A percentile compares a stretch with the other conserved stretches of the same genome.
These are phyloP conservation scores for Peribatodes rhomboidaria DNA, from an alignment of 2,888 invertebrate genomes.

Conservation along the genomic window DNA sequence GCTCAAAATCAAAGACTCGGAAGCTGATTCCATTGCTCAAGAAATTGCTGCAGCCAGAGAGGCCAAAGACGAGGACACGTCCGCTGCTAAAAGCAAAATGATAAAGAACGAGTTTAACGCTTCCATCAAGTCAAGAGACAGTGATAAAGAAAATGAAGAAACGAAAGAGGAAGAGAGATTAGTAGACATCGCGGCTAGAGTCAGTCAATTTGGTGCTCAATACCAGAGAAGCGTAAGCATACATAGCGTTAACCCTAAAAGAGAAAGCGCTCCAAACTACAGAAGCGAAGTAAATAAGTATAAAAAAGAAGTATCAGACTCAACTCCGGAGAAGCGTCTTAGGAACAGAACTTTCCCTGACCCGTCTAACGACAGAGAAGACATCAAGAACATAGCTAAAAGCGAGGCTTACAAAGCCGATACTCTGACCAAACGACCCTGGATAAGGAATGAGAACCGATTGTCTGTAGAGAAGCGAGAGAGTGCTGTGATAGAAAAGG, in stretches of 20 bases:
- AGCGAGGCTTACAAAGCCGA: conserved; percentile 80
- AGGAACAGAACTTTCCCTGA: conserved; percentile 84
- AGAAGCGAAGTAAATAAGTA: conserved; percentile 80
- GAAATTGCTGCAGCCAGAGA: conserved; percentile 83
- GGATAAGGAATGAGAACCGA: conserved; percentile 77
- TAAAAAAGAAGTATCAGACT: conserved; percentile 83
- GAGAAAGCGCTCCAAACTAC: conserved; percentile 77
- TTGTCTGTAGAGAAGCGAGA: conserved; percentile 72
- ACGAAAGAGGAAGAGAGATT: conserved; percentile 68
- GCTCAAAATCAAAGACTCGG: conserved; percentile 92
- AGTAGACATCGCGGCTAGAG: conserved; percentile 78
- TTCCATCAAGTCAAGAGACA: conserved; percentile 88
- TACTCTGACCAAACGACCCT: conserved; percentile 74
- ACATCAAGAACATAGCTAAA: conserved; percentile 77
- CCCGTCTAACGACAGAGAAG: conserved; percentile 80
- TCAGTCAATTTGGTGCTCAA: conserved; percentile 78
- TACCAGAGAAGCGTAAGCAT: conserved; percentile 82
- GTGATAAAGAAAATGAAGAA: conserved; percentile 91
- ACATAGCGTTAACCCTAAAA: conserved; percentile 75
- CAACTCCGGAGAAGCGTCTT: conserved; percentile 81
- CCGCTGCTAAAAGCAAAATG: conserved; percentile 68
- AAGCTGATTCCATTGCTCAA: conserved; percentile 87
- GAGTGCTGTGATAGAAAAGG: conserved; percentile 79
- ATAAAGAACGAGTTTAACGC: conserved; percentile 82
- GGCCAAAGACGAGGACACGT: conserved; percentile 69